Evolutionary conservation across 2,888 invertebrate species (phyloP).

Genomic region (Idaea dimidiata): DNA sequence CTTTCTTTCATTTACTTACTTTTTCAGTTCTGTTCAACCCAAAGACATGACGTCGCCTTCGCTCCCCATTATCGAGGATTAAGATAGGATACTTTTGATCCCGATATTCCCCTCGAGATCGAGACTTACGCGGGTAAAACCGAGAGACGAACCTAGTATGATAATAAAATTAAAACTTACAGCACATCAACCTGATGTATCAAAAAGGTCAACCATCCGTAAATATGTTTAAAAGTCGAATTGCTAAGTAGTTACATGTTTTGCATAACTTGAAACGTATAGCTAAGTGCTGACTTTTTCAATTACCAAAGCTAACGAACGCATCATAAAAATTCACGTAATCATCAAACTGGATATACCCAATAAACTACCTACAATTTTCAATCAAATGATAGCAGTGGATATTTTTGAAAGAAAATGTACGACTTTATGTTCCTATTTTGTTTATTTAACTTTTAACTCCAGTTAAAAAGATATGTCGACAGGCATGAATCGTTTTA

Average conservation of each 20-base stretch:
- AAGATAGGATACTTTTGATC: too few species aligned
- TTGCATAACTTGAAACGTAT: conserved; percentile 1
- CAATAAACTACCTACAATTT: background rate
- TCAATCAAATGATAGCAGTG: background rate
- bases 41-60: too few species aligned
- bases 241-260: background rate
- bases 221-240: background rate
- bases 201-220: background rate
- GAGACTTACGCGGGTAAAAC: too few species aligned
- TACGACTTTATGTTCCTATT: background rate
- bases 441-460: background rate
- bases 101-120: too few species aligned
- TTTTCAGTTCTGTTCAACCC: too few species aligned
- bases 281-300: background rate
- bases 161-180: background rate
- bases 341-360: background rate
- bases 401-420: background rate
- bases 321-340: background rate
- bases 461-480: conserved; percentile 6
- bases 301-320: background rate
- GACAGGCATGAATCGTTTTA: conserved; percentile 13
- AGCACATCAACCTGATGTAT: background rate
- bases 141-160: too few species aligned
- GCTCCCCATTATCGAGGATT: too few species aligned
- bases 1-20: too few species aligned